Base-by-base conservation (phyloP, 1,140 invertebrate genomes). In the Phymastichus coffea region DNA sequence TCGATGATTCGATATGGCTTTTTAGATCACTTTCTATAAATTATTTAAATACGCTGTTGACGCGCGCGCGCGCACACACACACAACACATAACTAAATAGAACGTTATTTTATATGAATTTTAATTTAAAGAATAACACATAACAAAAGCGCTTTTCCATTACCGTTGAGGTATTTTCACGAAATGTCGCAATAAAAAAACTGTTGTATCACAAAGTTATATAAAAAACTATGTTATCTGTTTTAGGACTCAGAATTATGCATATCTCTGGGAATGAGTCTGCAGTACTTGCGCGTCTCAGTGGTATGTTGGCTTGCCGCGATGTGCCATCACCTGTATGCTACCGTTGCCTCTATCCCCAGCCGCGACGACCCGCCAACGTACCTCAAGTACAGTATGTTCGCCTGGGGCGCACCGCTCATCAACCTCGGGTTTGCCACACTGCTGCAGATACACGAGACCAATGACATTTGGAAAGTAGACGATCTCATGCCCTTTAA, bases 161-260 rank as follows among this genome's bases (percentile, higher is more conserved):
- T n/a, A n/a, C n/a, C n/a, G n/a, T n/a, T n/a, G n/a, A n/a, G n/a
- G n/a, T n/a, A n/a, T n/a, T n/a, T n/a, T n/a, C n/a, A n/a, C n/a
- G n/a, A n/a, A n/a, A n/a, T n/a, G n/a, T n/a, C n/a, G n/a, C n/a
- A n/a, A n/a, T n/a, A n/a, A n/a, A n/a, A n/a, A n/a, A n/a, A n/a
- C n/a, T n/a, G n/a, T n/a, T n/a, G n/a, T n/a, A n/a, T n/a, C n/a
- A n/a, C n/a, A n/a, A n/a, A n/a, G n/a, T n/a, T n/a, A n/a, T n/a
- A n/a, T n/a, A n/a, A n/a, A n/a, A n/a, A n/a, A n/a, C n/a, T n/a
- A n/a, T n/a, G n/a, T n/a, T n/a, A n/a, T n/a, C n/a, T 65, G 19
- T 81, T 78, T 7, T 77, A 87, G 86, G 86, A 86, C 54, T 74
- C 81, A 1, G 83, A 86, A 63, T 66, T 87, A n/a, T 87, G 86